Evolutionary conservation across 2,113 vertebrate species (phyloP).

Genomic region (Antechinus flavipes): DNA sequence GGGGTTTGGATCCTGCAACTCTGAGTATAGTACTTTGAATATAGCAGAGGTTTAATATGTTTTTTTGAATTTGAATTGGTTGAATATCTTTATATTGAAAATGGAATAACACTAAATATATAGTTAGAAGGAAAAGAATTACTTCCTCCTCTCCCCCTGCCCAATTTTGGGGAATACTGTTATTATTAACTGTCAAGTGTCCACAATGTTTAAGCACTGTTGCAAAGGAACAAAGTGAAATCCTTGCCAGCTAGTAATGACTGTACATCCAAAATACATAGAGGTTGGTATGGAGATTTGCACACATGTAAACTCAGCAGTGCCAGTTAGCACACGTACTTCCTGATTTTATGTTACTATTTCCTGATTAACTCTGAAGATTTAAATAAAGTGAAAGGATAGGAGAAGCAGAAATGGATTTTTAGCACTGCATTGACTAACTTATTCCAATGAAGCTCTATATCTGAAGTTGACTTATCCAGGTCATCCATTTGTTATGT

Average conservation of each 20-base stretch:
- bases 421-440: background rate
- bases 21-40: background rate
- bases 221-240: background rate
- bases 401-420: background rate
- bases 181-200: background rate
- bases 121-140: background rate
- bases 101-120: background rate
- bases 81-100: background rate
- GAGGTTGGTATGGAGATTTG: rapidly evolving
- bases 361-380: background rate
- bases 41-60: background rate
- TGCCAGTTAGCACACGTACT: background rate
- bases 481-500: background rate
- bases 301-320: background rate
- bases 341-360: background rate
- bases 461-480: background rate
- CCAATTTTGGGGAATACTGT: background rate
- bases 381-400: background rate
- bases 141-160: background rate
- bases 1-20: background rate
- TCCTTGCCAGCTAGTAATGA: background rate
- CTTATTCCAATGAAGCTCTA: background rate
- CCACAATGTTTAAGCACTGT: too few relatives aligned
- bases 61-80: background rate
- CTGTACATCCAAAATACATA: background rate